Base-by-base conservation (phyloP, 2,113 vertebrate genomes). In the Pristiophorus japonicus region DNA sequence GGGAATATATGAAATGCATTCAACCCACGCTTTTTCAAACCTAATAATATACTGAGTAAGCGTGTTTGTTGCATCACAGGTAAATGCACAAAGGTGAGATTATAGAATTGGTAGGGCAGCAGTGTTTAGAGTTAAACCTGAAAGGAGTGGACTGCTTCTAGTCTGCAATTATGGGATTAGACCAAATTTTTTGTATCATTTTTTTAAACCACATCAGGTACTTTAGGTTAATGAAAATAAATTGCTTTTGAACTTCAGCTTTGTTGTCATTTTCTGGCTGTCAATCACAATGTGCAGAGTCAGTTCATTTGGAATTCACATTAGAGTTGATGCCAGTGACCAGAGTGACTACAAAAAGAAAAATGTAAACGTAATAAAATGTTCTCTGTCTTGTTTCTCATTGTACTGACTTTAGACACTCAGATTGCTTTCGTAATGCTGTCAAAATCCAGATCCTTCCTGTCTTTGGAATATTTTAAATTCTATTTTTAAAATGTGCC, bases 91-190 rank as follows among this genome's bases (percentile, higher is more conserved):
- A 70, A 67, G 92, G 42, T 66, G 65, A 70, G 42, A 94, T 94
- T 67, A 67, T 66, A 67, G 42, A 67, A 42, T 88, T 55, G 22
- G 51, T 55, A 11, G 10, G 91, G 34, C 62, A 38, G 18, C 18
- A 93, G 62, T 38, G 65, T 70, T 94, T 94, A 51, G 65, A 67
- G 27, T 51, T 73, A 70, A 94, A 70, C 63, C 38, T 94, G 11
- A 45, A 94, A 70, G 90, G 59, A 67, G 59, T 94, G 63, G 24
- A 24, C 65, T 94, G 66, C 22, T 47, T 94, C 93, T 10, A 34
- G 42, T 51, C 38, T 70, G 93, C 73, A 94, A 94, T 94, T 94
- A 70, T 94, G 65, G 42, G 93, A 94, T 73, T 94, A 94, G 30
- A 27, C 11, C 11, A 67, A 14, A 73, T 94, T 94, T 90, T 38